Base-by-base conservation (phyloP, 1,140 invertebrate genomes). In the Agrilus planipennis region DNA sequence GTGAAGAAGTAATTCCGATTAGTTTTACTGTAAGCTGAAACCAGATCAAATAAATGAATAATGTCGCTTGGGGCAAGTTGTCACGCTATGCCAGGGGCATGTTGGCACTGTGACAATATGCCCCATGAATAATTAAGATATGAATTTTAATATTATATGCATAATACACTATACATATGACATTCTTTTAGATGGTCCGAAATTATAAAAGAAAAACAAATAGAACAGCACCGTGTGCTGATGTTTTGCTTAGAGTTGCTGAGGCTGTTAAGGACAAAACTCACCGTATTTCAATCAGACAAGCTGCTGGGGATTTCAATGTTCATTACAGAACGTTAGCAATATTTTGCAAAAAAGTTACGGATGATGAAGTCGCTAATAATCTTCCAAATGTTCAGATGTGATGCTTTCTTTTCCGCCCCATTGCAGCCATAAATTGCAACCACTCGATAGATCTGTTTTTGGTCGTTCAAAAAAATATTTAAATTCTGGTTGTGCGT, bases 361-460 rank as follows among this genome's bases (percentile, higher is more conserved):
- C 10, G 9, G 15, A 31, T 31, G 29, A 31, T 31, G 15, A 31
- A 14, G 7, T 31, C 12, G 5, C 29, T 6, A 6, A 5, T 31
- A 15, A 15, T 15, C 6, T 12, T 11, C 12, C 29, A 10, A 6
- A 6, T 4, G 15, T 31, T 31, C 12, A 15, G 12, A 31, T 31
- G 29, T 9, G 5, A 16, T 31, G 27, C 20, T 40, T 5, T 40
- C 39, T 30, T 40, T 40, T 34, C 28, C 39, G 16, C 37, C 23
- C 20, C 37, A 39, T 39, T 39, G 23, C 19, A 39, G 7, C 25
- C 19, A 39, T 39, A 39, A 34, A 19, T 21, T 35, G 15, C 34
- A 35, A 19, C 34, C 34, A 14, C 18, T 35, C 6, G 18, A 35
- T 18, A 35, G 34, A 7, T 5, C 6, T 14, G 34, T 16, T 20